These are phyloP conservation scores for Drosophila barbarae DNA, from an alignment of 2,888 invertebrate genomes.

Conservation along the genomic window DNA sequence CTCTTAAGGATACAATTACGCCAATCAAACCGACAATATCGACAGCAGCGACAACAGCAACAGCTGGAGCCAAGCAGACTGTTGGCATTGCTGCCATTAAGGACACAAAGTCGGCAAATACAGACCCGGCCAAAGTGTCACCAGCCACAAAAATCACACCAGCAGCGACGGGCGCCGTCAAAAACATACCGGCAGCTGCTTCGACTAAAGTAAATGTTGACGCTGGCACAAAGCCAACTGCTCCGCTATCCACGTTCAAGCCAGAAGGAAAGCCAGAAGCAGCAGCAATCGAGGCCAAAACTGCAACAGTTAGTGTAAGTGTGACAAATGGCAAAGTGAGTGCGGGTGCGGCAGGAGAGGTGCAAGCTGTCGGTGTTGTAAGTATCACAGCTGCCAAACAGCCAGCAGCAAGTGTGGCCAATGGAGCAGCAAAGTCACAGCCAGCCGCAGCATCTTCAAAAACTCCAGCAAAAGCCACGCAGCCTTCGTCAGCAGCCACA, in stretches of 20 bases:
- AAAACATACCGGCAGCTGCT: slow-evolving; percentile 7
- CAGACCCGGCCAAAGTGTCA: slow-evolving; percentile 5
- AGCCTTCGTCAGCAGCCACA: slow-evolving; percentile 1
- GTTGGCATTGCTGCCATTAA: slow-evolving; percentile 8
- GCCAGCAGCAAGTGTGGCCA: neutral
- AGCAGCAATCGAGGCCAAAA: slow-evolving; percentile 13
- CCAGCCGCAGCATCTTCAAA: slow-evolving; percentile 16
- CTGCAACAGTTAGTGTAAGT: slow-evolving; percentile 6
- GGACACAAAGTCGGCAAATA: slow-evolving; percentile 6
- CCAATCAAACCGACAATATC: slow-evolving; percentile 32
- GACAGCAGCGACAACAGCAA: slow-evolving; percentile 4
- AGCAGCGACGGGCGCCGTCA: slow-evolving; percentile 15
- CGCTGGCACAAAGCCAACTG: slow-evolving; percentile 27
- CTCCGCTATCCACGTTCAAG: slow-evolving; percentile 15
- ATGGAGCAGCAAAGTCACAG: slow-evolving; percentile 2
- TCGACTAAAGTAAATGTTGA: slow-evolving; percentile 27
- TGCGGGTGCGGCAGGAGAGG: slow-evolving; percentile 3
- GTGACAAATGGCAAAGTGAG: slow-evolving; percentile 19
- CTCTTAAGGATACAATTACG: neutral
- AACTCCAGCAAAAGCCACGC: slow-evolving; percentile 23
- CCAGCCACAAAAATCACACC: slow-evolving; percentile 16
- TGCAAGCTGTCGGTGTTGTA: neutral
- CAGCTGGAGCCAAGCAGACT: slow-evolving; percentile 10
- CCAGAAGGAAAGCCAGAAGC: slow-evolving; percentile 22
- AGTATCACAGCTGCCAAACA: slow-evolving; percentile 1